A percentile compares a stretch with the other conserved stretches of the same genome.
Evolutionary conservation across 2,797 vertebrate species (phyloP).

Genomic region (Oreochromis grahami): DNA sequence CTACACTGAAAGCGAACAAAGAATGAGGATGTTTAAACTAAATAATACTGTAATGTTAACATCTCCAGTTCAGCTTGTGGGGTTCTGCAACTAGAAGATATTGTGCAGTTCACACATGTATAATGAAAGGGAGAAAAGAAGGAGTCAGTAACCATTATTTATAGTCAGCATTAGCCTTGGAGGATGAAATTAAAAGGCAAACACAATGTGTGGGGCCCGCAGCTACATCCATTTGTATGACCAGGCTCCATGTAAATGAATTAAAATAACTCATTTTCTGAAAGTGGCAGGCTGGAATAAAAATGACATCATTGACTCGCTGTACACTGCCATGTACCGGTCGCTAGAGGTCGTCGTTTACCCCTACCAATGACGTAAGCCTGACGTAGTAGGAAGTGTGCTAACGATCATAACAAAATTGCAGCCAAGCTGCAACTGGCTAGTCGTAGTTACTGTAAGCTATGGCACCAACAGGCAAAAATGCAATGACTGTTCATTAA

Average conservation of each 20-base stretch:
- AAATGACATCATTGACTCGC: constrained; percentile 39
- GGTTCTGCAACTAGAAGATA: neutral
- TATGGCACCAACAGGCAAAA: neutral
- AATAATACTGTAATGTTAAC: neutral
- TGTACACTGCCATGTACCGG: fast-evolving
- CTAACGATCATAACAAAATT: neutral
- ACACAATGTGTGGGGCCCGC: neutral
- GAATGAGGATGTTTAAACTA: neutral
- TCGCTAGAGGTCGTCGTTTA: constrained; percentile 47
- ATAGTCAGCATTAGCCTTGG: neutral
- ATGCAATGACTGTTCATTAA: neutral
- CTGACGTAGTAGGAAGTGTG: constrained; percentile 44
- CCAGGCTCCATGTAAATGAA: neutral
- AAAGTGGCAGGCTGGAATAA: neutral
- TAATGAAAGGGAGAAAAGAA: neutral
- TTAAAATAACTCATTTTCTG: constrained; percentile 12
- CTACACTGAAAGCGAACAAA: neutral
- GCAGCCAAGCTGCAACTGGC: neutral
- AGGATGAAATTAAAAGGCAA: neutral
- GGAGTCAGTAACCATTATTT: neutral
- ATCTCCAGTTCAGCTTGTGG: neutral
- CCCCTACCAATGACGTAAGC: neutral
- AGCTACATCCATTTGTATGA: neutral
- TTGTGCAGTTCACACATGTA: neutral
- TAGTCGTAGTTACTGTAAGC: neutral